phyloP scores from a whole-genome alignment of 2,113 vertebrate genomes.

The Poecile atricapillus region DNA sequence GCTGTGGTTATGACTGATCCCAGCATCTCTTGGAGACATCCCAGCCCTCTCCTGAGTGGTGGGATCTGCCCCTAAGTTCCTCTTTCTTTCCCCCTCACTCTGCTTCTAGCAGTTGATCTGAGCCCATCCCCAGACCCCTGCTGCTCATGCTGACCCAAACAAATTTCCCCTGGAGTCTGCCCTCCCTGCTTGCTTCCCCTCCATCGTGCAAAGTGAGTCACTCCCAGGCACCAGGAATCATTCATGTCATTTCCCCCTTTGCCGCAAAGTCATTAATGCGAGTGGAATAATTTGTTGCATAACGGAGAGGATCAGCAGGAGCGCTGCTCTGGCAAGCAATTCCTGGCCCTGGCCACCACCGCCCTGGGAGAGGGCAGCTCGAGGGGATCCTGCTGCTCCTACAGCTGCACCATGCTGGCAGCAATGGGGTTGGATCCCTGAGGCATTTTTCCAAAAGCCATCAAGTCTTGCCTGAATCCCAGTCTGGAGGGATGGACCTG shows the following conservation, averaged over 20 bases:
- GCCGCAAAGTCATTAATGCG: constrained; percentile 62
- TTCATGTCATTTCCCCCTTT: constrained; percentile 54
- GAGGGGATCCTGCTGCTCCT: not conserved
- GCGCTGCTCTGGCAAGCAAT: not conserved
- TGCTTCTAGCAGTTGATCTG: not conserved
- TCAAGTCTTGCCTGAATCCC: not conserved
- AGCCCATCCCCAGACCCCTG: not conserved
- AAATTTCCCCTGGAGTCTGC: not conserved
- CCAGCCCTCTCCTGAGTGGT: not conserved
- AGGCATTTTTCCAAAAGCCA: not conserved
- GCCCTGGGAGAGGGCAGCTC: not conserved
- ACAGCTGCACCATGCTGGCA: accelerated
- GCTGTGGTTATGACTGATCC: not conserved
- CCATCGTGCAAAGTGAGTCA: not conserved
- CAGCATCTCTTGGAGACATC: not conserved
- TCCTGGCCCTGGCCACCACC: not conserved
- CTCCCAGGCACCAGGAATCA: constrained; percentile 31
- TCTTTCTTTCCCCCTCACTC: not conserved
- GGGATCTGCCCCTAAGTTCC: not conserved
- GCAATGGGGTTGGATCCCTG: not conserved
- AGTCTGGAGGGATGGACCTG: not conserved
- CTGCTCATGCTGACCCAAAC: not conserved
- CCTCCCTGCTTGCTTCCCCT: not conserved
- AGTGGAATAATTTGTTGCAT: constrained; percentile 59
- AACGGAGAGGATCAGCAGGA: constrained; percentile 28